Percentiles rank a stretch among this genome's conserved stretches.
phyloP scores from a whole-genome alignment of 2,888 invertebrate species.

The Geophilus truncorum region DNA sequence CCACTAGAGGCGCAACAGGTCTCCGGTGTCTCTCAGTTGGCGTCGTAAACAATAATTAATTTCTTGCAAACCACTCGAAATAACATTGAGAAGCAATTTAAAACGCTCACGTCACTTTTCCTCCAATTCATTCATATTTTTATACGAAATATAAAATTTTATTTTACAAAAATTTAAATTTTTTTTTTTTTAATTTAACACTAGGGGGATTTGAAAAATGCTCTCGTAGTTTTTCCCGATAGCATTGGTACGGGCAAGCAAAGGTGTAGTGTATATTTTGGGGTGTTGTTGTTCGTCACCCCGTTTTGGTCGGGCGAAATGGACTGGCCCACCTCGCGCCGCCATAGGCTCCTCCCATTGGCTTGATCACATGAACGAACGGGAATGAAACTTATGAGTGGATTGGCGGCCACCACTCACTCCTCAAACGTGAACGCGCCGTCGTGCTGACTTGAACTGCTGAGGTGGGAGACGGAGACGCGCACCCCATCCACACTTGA shows the following conservation, averaged over 20 bases:
- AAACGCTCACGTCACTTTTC: too few species aligned
- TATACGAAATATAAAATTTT: too few species aligned
- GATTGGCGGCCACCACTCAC: not conserved
- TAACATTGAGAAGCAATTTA: too few species aligned
- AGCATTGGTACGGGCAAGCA: not conserved
- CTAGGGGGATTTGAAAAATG: not conserved
- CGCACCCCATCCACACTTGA: not conserved
- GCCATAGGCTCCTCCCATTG: conserved; percentile 20
- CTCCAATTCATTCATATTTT: too few species aligned
- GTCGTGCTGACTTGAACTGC: not conserved
- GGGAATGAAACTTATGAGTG: conserved; percentile 16
- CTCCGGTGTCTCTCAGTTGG: not conserved
- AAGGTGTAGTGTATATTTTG: not conserved
- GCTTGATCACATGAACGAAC: conserved; percentile 27
- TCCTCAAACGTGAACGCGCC: conserved; percentile 13
- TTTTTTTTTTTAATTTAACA: not conserved
- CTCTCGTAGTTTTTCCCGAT: not conserved
- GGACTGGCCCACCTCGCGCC: conserved; percentile 14
- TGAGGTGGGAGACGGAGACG: not conserved
- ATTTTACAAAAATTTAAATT: too few species aligned
- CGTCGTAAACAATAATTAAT: not conserved
- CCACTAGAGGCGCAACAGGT: not conserved
- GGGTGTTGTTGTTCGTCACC: not conserved
- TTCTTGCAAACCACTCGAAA: not conserved
- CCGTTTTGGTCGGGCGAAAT: conserved; percentile 12